Evolutionary conservation across 2,113 vertebrate genomes (phyloP), one percentile per base, ranked within the genome.

Genomic region (Centropristis striata): DNA sequence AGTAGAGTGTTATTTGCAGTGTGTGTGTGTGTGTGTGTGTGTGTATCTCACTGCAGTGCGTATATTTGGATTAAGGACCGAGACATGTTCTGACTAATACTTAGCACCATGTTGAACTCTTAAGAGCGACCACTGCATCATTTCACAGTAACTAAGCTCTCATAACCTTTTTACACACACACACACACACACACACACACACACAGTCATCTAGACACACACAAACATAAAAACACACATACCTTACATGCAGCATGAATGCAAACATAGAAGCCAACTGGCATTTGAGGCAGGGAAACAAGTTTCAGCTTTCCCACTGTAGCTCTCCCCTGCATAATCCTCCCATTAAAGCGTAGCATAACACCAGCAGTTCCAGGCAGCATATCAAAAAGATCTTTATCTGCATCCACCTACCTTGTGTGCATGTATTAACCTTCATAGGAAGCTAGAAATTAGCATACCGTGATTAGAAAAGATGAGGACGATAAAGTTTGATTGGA

Each of bases 81-180:
- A 86, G 71, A 91, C 87, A 86, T 92, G 90, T 82, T 81, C 67
- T 66, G 80, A 93, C 92, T 88, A 74, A 91, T 91, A 72, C 85
- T 75, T 39, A 60, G 36, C 49, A 67, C 59, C 28, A 16, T 64
- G 64, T 41, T 78, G 5, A 55, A 68, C 59, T 83, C 73, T 66
- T 53, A n/a, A 65, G 53, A 25, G 21, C 18, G 5, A 46, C 36
- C 3, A 9, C 18, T 59, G 37, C 14, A 69, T 71, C 63, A 37
- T 55, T 76, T 81, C 51, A 60, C 75, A 41, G 23, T 27, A 65
- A 78, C 80, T 78, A 59, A 86, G 69, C 58, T 44, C 64, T 80
- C 32, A 4, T n/a, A 77, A 68, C 63, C 74, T 69, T 80, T 86
- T 80, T 72, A 78, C 51, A 53, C 51, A 46, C 36, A 46, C 11